A percentile compares a stretch with the other conserved stretches of the same genome.
phyloP scores from a whole-genome alignment of 2,888 invertebrate genomes.

The Eulithis prunata region DNA sequence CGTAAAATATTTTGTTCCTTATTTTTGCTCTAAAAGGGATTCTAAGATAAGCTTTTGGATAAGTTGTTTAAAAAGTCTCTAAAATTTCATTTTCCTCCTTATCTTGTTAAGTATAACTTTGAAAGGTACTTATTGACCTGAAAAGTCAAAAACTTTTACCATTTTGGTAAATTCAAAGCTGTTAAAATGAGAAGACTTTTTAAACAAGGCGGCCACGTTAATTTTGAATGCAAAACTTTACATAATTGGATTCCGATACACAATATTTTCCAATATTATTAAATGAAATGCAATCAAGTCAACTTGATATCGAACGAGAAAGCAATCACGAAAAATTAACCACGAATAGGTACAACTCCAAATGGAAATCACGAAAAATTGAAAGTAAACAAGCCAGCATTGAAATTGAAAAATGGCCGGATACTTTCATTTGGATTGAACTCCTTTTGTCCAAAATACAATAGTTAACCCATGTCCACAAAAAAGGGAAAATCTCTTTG shows the following conservation, averaged over 20 bases:
- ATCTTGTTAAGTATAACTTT: constrained; percentile 28
- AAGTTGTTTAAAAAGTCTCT: constrained; percentile 20
- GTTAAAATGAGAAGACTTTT: constrained; percentile 19
- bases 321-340: constrained; percentile 19
- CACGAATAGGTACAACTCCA: constrained; percentile 7
- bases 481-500: constrained; percentile 67
- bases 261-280: constrained; percentile 6
- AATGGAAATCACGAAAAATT: constrained; percentile 29
- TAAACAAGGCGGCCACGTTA: constrained; percentile 10
- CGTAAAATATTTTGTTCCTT: not conserved
- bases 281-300: constrained; percentile 14
- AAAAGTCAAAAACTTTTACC: constrained; percentile 46
- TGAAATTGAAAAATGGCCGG: constrained; percentile 41
- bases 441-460: constrained; percentile 65
- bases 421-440: constrained; percentile 56
- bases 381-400: constrained; percentile 26
- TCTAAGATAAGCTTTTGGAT: constrained; percentile 5
- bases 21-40: not conserved
- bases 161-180: constrained; percentile 37
- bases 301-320: constrained; percentile 13
- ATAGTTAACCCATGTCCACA: constrained; percentile 66
- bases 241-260: not conserved
- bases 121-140: constrained; percentile 43
- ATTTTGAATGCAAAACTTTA: constrained; percentile 14
- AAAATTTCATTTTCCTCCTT: constrained; percentile 34